Percentiles rank a stretch among this genome's conserved stretches.
These are phyloP conservation scores for Trachelus troglodyta DNA, from an alignment of 2,888 invertebrate genomes.

Conservation along the genomic window DNA sequence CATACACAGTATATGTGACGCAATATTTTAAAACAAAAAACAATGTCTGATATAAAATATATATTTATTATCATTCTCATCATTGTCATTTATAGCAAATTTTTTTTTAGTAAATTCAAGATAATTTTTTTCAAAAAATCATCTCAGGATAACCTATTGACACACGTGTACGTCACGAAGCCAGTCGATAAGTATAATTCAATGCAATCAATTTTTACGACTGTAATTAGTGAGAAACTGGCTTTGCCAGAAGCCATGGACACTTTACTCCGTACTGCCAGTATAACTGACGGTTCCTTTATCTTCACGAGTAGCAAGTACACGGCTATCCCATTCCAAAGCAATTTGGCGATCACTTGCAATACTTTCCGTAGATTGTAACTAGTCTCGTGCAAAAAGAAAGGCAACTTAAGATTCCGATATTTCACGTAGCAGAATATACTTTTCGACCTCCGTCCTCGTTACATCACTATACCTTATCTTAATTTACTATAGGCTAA, in stretches of 20 bases:
- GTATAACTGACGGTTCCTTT: conserved; percentile 37
- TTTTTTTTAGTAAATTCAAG: not conserved
- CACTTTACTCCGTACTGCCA: conserved; percentile 13
- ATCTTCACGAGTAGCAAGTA: conserved; percentile 60
- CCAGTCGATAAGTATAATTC: conserved; percentile 22
- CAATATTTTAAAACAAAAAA: not conserved
- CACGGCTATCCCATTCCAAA: conserved; percentile 62
- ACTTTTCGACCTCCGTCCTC: not conserved
- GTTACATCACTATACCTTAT: conserved; percentile 6
- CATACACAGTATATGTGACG: too few species aligned
- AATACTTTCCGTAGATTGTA: conserved; percentile 8
- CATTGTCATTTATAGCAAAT: not conserved
- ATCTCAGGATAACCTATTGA: not conserved
- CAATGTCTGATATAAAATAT: not conserved
- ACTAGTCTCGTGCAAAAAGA: not conserved
- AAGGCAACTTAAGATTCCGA: not conserved
- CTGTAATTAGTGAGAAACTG: conserved; percentile 53
- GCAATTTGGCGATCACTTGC: conserved; percentile 48
- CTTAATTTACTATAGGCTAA: conserved; percentile 1
- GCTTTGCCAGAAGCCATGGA: conserved; percentile 30
- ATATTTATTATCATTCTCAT: not conserved
- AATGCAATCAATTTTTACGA: conserved; percentile 63
- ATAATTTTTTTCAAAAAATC: not conserved
- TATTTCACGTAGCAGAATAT: conserved; percentile 4
- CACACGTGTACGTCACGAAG: not conserved